Percentiles rank a stretch among this genome's conserved stretches.
Conservation (phyloP, 2,797 vertebrate species). For the Microcaecilia unicolor region DNA sequence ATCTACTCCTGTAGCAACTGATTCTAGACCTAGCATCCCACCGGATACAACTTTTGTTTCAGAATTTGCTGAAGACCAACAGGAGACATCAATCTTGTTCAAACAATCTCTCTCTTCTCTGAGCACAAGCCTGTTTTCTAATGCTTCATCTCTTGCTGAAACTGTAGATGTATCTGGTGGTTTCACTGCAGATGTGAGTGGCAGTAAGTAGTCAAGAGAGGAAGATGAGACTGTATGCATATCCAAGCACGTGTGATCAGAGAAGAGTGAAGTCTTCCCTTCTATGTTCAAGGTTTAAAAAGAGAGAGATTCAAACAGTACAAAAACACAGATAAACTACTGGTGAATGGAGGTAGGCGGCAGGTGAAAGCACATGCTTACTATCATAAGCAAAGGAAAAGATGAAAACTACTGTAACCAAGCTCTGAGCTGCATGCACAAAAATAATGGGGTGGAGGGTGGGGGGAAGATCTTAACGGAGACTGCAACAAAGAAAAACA, state of each 20-base stretch:
- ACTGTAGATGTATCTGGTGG: constrained; percentile 33
- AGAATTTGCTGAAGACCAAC: background rate
- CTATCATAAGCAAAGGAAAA: no score
- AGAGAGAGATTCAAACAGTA: constrained; percentile 24
- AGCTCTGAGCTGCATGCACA: constrained; percentile 40
- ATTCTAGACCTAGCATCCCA: background rate
- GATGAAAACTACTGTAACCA: no score
- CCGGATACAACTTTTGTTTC: background rate
- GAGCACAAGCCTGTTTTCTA: background rate
- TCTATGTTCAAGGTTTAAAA: constrained; percentile 44
- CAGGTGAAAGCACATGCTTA: no score
- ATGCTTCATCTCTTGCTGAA: constrained; percentile 19
- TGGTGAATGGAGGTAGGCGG: no score
- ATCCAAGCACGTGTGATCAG: constrained; percentile 48
- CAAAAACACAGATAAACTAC: constrained; percentile 18
- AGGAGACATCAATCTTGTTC: constrained; percentile 9
- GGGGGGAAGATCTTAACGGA: no score
- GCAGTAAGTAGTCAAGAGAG: constrained; percentile 35
- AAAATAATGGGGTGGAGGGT: no score
- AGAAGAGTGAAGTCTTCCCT: constrained; percentile 50
- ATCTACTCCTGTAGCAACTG: background rate
- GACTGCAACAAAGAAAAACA: no score
- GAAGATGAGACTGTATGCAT: constrained; percentile 52
- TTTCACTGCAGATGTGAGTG: constrained; percentile 17
- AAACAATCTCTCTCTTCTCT: constrained; percentile 18